Conservation (phyloP, 2,113 vertebrate genomes). For the Tragelaphus strepsiceros region DNA sequence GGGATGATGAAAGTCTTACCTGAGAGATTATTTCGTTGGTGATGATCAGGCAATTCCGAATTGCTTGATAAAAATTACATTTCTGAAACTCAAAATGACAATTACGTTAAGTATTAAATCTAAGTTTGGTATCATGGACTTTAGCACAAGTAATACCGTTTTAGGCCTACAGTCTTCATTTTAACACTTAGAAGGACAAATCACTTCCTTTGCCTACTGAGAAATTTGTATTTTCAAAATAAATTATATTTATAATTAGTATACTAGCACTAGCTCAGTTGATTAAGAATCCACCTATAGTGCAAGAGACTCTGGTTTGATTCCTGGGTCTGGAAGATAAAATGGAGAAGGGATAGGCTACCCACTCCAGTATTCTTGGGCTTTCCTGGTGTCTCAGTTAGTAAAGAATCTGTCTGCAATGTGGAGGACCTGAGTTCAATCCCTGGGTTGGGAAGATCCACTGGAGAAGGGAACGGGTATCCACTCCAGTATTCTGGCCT, state of each 20-base stretch:
- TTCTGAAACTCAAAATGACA: neutral
- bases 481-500: neutral
- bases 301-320: neutral
- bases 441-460: neutral
- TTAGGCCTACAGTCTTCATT: neutral
- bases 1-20: neutral
- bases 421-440: neutral
- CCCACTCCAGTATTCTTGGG: neutral
- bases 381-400: neutral
- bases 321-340: neutral
- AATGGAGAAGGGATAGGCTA: neutral
- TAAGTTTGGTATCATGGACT: neutral
- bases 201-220: neutral
- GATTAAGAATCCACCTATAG: rapidly evolving
- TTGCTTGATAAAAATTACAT: neutral
- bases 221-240: neutral
- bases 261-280: neutral
- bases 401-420: neutral
- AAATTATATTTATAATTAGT: neutral
- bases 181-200: neutral
- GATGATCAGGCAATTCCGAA: neutral
- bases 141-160: neutral
- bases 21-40: neutral
- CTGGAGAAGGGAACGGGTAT: neutral
- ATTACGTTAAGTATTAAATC: neutral